These are phyloP conservation scores for Chaetorhynchus papuensis DNA, from an alignment of 2,113 vertebrate species.

Conservation along the genomic window DNA sequence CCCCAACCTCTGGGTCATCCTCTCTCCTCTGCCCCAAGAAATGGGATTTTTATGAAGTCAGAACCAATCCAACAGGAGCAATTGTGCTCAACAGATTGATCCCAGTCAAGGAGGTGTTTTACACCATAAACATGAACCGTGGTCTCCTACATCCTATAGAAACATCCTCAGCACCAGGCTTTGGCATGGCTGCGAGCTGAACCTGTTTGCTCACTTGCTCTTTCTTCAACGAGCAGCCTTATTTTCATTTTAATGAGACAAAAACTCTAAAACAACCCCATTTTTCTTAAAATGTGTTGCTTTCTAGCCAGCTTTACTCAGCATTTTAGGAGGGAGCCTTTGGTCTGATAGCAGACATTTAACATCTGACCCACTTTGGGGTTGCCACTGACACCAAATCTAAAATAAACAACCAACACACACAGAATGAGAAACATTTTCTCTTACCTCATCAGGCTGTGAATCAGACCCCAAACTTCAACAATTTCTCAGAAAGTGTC, in stretches of 20 bases:
- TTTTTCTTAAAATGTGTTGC: not conserved
- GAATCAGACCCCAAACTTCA: not conserved
- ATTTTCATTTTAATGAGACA: not conserved
- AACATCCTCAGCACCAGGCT: not conserved
- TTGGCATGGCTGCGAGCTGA: not conserved
- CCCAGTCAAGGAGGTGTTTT: not conserved
- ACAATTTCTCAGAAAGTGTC: not conserved
- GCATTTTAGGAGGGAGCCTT: not conserved
- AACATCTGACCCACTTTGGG: not conserved
- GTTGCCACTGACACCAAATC: not conserved
- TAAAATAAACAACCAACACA: not conserved
- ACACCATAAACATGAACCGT: not conserved
- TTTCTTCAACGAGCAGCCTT: not conserved
- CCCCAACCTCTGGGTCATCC: not conserved
- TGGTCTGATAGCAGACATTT: not conserved
- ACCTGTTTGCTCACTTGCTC: not conserved
- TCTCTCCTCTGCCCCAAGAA: not conserved
- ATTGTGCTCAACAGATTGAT: not conserved
- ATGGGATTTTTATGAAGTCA: not conserved
- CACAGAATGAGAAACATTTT: not conserved
- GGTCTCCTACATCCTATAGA: not conserved
- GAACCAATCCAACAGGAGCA: not conserved
- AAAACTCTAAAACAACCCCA: not conserved
- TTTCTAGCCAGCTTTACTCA: not conserved
- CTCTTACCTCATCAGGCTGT: not conserved